Conservation (phyloP, 2,797 vertebrate genomes). For the Myotis vivesi region DNA sequence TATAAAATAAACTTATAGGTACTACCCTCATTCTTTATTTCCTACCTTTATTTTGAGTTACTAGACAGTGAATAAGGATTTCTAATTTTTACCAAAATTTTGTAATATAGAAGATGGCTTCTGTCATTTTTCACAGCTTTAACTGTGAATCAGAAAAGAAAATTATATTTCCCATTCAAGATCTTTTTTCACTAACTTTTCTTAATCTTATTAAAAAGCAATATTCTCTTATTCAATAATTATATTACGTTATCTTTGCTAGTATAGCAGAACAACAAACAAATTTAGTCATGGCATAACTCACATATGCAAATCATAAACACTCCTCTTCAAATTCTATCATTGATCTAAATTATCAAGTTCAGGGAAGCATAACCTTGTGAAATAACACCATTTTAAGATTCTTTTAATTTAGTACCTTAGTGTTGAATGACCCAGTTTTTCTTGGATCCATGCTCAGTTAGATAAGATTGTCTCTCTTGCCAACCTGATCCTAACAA, state of each 20-base stretch:
- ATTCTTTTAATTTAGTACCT: background rate
- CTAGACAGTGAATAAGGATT: background rate
- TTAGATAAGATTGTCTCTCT: background rate
- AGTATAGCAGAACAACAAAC: background rate
- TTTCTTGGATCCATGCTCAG: background rate
- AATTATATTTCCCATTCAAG: background rate
- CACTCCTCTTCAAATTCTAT: background rate
- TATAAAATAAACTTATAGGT: background rate
- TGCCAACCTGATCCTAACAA: background rate
- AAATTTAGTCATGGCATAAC: background rate
- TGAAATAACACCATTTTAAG: background rate
- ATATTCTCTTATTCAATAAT: background rate
- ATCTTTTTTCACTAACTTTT: background rate
- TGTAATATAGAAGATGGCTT: background rate
- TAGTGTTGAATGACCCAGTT: background rate
- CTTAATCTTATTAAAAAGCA: background rate
- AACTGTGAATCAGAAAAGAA: background rate
- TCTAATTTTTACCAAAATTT: background rate
- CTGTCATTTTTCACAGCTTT: background rate
- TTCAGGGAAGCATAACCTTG: background rate
- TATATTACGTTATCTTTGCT: background rate
- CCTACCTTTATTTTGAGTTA: background rate
- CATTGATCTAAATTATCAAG: background rate
- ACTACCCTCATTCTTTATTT: background rate
- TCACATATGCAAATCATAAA: background rate